A percentile compares a stretch with the other conserved stretches of the same genome.
Conservation (phyloP, 2,888 invertebrate genomes). For the Hecatera dysodea region DNA sequence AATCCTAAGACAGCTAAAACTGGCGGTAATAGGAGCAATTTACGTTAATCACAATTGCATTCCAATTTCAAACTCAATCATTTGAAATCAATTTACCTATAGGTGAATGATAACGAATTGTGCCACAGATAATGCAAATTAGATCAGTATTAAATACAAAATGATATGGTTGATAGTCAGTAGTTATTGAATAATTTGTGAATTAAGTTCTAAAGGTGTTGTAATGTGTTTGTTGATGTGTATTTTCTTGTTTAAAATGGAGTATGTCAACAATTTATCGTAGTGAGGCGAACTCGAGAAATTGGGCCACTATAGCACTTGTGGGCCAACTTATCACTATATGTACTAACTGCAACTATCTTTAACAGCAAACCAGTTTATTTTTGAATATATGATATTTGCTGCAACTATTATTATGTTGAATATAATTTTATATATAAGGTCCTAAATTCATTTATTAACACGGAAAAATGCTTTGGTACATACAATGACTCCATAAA, state of each 20-base stretch:
- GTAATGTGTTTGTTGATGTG: conserved; percentile 27
- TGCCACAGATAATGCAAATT: conserved; percentile 32
- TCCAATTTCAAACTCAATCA: conserved; percentile 15
- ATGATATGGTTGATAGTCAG: conserved; percentile 5
- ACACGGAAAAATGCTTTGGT: background rate
- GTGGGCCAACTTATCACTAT: conserved; percentile 52
- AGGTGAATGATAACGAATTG: conserved; percentile 22
- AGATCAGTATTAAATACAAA: conserved; percentile 20
- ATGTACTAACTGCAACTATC: conserved; percentile 40
- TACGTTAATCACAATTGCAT: conserved; percentile 5
- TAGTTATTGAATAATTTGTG: conserved; percentile 6
- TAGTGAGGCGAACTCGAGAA: conserved; percentile 40
- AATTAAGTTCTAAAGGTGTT: conserved; percentile 31
- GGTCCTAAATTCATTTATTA: background rate
- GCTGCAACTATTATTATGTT: background rate
- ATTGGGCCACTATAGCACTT: conserved; percentile 51
- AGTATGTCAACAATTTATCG: conserved; percentile 63
- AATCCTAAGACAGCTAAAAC: too few species aligned
- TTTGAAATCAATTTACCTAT: conserved; percentile 27
- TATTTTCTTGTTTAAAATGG: conserved; percentile 32
- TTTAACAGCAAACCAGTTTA: conserved; percentile 22
- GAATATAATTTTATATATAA: background rate
- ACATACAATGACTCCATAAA: background rate
- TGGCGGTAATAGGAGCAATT: too few species aligned
- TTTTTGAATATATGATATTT: background rate